Percentiles rank a stretch among this genome's conserved stretches.
phyloP scores from a whole-genome alignment of 2,113 vertebrate genomes.

The Aegotheles bennettii region DNA sequence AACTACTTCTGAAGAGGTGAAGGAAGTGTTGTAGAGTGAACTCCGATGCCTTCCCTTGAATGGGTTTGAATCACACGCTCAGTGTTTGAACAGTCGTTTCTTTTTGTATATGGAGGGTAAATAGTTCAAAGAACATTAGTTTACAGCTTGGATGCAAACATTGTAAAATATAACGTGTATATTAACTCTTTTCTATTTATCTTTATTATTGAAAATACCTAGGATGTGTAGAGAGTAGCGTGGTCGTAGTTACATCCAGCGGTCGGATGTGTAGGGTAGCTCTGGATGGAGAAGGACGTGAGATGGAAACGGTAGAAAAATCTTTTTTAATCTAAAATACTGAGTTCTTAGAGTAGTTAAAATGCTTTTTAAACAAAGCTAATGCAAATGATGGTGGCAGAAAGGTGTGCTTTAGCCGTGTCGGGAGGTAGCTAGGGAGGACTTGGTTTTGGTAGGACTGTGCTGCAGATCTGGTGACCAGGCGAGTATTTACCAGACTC shows the following conservation, averaged over 20 bases:
- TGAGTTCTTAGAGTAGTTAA: slow-evolving; percentile 55
- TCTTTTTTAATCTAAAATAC: slow-evolving; percentile 52
- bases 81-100: slow-evolving; percentile 60
- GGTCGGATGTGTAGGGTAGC: slow-evolving; percentile 68
- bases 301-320: slow-evolving; percentile 54
- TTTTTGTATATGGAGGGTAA: slow-evolving; percentile 77
- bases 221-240: slow-evolving; percentile 64
- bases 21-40: slow-evolving; percentile 54
- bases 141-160: slow-evolving; percentile 78
- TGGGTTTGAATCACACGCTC: slow-evolving; percentile 72
- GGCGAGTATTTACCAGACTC: slow-evolving; percentile 72
- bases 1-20: slow-evolving; percentile 62
- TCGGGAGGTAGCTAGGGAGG: slow-evolving; percentile 34
- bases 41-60: slow-evolving; percentile 73
- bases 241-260: slow-evolving; percentile 59
- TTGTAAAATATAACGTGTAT: slow-evolving; percentile 80
- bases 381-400: slow-evolving; percentile 65
- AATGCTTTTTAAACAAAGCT: slow-evolving; percentile 47
- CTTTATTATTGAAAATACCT: slow-evolving; percentile 74
- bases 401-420: slow-evolving; percentile 36
- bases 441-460: slow-evolving; percentile 70
- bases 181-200: slow-evolving; percentile 81
- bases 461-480: slow-evolving; percentile 67
- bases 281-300: slow-evolving; percentile 49
- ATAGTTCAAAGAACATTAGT: slow-evolving; percentile 79